phyloP scores from a whole-genome alignment of 2,113 vertebrate genomes.

The Pterocles burchelli region DNA sequence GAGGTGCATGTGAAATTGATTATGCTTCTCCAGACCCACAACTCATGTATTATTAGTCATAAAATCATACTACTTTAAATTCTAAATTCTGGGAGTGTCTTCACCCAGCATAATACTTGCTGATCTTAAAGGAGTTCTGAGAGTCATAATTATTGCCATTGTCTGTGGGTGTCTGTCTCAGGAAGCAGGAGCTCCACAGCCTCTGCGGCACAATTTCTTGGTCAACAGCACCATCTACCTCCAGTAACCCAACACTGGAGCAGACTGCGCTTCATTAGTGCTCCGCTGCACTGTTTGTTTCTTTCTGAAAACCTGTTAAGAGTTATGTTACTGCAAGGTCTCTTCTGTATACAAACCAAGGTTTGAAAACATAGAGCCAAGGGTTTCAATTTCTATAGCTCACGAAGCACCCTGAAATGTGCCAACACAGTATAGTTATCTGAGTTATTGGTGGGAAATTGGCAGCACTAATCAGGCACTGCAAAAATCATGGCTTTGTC shows the following conservation, averaged over 20 bases:
- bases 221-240: conserved; percentile 71
- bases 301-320: background rate
- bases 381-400: background rate
- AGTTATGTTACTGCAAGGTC: background rate
- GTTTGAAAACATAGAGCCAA: background rate
- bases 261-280: background rate
- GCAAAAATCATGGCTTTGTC: background rate
- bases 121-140: conserved; percentile 40
- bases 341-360: background rate
- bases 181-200: background rate
- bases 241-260: background rate
- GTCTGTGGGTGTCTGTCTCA: conserved; percentile 29
- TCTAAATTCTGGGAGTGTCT: background rate
- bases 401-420: background rate
- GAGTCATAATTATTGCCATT: background rate
- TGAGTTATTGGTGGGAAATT: rapidly evolving
- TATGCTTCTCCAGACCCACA: background rate
- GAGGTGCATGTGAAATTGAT: background rate
- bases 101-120: background rate
- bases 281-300: background rate
- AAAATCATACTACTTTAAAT: background rate
- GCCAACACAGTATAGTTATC: background rate
- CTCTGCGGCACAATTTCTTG: conserved; percentile 22
- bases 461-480: background rate
- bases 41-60: background rate